phyloP scores from a whole-genome alignment of 2,888 invertebrate species.

The Macaria liturata region DNA sequence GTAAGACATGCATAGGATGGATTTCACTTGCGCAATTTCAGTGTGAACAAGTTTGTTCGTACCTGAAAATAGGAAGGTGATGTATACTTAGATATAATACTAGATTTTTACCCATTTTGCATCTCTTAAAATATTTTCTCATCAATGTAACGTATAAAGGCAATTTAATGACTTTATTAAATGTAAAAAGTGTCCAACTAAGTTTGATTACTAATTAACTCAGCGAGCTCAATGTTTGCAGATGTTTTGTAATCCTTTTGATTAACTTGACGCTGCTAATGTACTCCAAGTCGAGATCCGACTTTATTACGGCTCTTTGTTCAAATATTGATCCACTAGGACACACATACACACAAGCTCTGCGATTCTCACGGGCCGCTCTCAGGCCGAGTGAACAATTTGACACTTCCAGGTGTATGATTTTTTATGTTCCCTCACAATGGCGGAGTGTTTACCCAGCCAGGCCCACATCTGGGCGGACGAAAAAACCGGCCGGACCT shows the following conservation, averaged over 20 bases:
- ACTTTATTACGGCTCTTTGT: slow-evolving; percentile 23
- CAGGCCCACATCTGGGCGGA: slow-evolving; percentile 79
- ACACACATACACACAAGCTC: slow-evolving; percentile 29
- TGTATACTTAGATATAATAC: too few species aligned
- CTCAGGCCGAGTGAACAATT: slow-evolving; percentile 77
- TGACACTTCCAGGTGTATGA: slow-evolving; percentile 82
- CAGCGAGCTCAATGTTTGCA: too few species aligned
- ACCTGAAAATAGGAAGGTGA: too few species aligned
- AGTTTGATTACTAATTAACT: too few species aligned
- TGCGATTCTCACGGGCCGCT: slow-evolving; percentile 72
- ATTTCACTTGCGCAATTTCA: slow-evolving; percentile 35
- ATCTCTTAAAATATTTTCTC: too few species aligned
- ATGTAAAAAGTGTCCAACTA: too few species aligned
- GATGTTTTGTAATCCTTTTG: slow-evolving; percentile 2
- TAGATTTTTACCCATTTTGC: too few species aligned
- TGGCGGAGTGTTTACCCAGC: slow-evolving; percentile 69
- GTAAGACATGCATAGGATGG: slow-evolving; percentile 31
- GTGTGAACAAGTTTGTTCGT: slow-evolving; percentile 12
- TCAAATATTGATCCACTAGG: slow-evolving; percentile 42
- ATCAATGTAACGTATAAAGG: too few species aligned
- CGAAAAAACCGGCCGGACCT: slow-evolving; percentile 77
- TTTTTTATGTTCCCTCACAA: slow-evolving; percentile 74
- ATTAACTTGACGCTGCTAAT: slow-evolving; percentile 22
- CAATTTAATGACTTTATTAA: too few species aligned
- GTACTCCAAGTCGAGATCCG: slow-evolving; percentile 9